Base-by-base conservation (phyloP, 2,113 vertebrate species). In the Melanostigma gelatinosum region DNA sequence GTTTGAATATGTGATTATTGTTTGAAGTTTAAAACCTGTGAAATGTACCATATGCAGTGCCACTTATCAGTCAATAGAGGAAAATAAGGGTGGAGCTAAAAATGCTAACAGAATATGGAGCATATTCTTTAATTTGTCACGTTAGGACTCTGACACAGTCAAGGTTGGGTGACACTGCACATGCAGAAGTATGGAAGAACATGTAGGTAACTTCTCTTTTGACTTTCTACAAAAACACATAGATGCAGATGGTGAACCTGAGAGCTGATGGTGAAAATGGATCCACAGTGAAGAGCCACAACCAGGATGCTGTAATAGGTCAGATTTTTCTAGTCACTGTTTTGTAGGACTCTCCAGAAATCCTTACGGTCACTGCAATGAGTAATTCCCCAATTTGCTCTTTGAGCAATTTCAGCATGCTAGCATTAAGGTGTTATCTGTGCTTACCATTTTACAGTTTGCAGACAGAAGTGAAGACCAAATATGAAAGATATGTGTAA, bases 221-320 rank as follows among this genome's bases (percentile, higher is more conserved):
- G 5, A 76, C 7, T 79, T 87, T 72, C 16, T 67, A 11, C 36
- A 22, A 71, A 69, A 71, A 74, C 55, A 18, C 50, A 72, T 66
- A 85, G 74, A 80, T 89, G 83, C 94, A 89, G 94, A 93, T 94
- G 95, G 90, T 85, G 85, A 94, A 76, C 94, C 84, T 64, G 50
- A 93, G 88, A 83, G 27, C 87, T 80, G 96, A 96, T 48, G 89
- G 93, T 81, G 93, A 92, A 54, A 95, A 96, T 85, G 96, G 96
- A 84, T 91, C 93, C 61, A 75, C 93, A 46, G 80, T 89, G 72
- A 95, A 95, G 58, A 93, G 92, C 80, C 83, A 91, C 60, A 93
- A 94, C 92, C 96, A 97, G 93, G 97, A 94, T 71, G 90, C 95
- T 77, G 89, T 93, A 46, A 95, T 94, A 94, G 96, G 97, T 97